Evolutionary conservation across 2,113 vertebrate species (phyloP).

Genomic region (Hippoglossus stenolepis): DNA sequence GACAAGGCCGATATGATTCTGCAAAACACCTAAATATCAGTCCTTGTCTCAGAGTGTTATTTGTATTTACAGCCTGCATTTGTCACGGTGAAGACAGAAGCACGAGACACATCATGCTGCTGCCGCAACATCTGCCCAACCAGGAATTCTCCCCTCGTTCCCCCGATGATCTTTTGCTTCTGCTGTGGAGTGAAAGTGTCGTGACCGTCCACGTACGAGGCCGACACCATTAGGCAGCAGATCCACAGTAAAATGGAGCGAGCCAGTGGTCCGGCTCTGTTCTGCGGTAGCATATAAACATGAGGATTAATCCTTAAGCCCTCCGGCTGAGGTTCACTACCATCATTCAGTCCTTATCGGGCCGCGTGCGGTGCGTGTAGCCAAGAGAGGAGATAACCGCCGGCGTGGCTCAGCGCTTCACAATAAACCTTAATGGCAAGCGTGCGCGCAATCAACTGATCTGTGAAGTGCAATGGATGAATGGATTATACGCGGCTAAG

Average conservation of each 20-base stretch:
- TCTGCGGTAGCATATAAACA: conserved; percentile 58
- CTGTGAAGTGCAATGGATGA: conserved; percentile 34
- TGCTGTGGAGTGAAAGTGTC: background rate
- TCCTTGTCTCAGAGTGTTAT: too few species aligned
- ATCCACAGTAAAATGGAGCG: conserved; percentile 46
- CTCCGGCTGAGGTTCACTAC: conserved; percentile 53
- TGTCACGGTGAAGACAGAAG: too few species aligned
- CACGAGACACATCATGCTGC: background rate
- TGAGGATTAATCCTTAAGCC: conserved; percentile 71
- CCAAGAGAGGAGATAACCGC: conserved; percentile 44
- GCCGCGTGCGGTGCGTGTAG: conserved; percentile 16
- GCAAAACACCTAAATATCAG: too few species aligned
- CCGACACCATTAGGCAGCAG: conserved; percentile 51
- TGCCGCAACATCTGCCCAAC: background rate
- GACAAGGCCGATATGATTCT: too few species aligned
- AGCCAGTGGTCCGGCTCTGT: conserved; percentile 37
- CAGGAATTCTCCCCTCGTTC: background rate
- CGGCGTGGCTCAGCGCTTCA: conserved; percentile 42
- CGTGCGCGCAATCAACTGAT: conserved; percentile 45
- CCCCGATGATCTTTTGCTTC: background rate
- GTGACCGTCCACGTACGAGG: conserved; percentile 20
- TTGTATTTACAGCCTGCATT: too few species aligned
- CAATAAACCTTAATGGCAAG: conserved; percentile 41
- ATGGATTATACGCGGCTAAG: conserved; percentile 37
- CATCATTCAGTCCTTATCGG: conserved; percentile 60